Conservation (phyloP, 92 coral and sea anemone genomes). For the Parazoanthus swiftii region DNA sequence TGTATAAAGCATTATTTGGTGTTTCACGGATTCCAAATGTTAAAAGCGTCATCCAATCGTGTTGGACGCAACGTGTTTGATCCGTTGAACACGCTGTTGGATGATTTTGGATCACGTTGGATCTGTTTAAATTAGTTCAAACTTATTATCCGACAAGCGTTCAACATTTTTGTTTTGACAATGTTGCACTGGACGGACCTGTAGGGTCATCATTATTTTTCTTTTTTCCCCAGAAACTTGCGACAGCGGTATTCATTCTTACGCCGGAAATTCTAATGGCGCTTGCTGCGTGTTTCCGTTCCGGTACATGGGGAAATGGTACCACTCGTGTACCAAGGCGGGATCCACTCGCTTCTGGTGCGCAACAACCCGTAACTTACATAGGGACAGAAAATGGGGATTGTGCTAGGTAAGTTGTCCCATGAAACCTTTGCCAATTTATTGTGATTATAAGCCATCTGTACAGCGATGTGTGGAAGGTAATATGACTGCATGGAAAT, state of each 20-base stretch:
- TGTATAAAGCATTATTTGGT: too few species aligned
- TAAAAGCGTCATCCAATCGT: too few species aligned
- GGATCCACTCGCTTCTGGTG: conserved; percentile 73
- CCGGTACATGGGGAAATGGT: conserved; percentile 52
- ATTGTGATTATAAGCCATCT: too few species aligned
- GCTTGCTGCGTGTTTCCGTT: conserved; percentile 87
- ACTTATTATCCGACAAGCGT: too few species aligned
- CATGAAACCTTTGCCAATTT: too few species aligned
- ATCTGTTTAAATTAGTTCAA: too few species aligned
- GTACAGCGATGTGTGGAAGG: too few species aligned
- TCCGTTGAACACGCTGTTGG: too few species aligned
- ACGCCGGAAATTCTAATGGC: conserved; percentile 76
- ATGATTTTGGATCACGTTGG: too few species aligned
- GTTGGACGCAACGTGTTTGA: too few species aligned
- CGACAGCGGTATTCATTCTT: conserved; percentile 74
- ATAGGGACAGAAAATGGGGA: conserved; percentile 80
- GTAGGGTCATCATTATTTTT: background rate
- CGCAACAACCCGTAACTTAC: conserved; percentile 60
- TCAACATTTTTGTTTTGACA: background rate
- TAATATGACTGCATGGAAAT: too few species aligned
- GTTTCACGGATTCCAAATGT: too few species aligned
- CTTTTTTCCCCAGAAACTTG: conserved; percentile 58
- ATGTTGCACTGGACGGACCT: background rate
- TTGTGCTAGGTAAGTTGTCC: conserved; percentile 49
- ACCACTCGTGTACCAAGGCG: conserved; percentile 60